These are phyloP conservation scores for Stichodactyla helianthus DNA, from an alignment of 64 coral and sea anemone genomes.

Conservation along the genomic window DNA sequence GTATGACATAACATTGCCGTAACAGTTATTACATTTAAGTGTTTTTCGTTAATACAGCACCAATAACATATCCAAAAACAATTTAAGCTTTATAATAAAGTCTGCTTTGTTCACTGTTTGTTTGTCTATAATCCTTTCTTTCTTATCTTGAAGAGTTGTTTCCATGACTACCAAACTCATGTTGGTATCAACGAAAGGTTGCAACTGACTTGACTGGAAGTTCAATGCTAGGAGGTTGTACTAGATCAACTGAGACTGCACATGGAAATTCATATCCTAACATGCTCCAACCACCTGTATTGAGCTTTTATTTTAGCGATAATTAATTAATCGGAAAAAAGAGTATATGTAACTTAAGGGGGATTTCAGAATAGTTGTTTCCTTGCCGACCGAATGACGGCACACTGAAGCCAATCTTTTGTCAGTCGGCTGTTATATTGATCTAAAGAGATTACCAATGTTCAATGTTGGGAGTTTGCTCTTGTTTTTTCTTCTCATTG, in stretches of 20 bases:
- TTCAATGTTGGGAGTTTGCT: not conserved
- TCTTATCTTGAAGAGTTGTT: not conserved
- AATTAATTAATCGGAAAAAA: too few species aligned
- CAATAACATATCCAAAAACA: not conserved
- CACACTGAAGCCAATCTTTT: not conserved
- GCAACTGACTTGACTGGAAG: too few species aligned
- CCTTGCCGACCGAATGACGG: not conserved
- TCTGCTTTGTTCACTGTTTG: not conserved
- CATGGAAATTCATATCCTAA: too few species aligned
- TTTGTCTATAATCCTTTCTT: not conserved
- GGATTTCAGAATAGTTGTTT: not conserved
- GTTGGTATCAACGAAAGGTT: too few species aligned
- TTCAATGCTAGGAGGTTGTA: too few species aligned
- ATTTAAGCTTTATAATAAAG: not conserved
- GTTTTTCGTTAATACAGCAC: not conserved
- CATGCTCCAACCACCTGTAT: too few species aligned
- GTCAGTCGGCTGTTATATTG: not conserved
- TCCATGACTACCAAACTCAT: not conserved
- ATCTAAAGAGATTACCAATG: not conserved
- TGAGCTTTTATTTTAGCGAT: too few species aligned
- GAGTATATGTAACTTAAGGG: too few species aligned
- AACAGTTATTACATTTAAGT: not conserved
- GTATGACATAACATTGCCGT: not conserved
- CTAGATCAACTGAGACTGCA: too few species aligned
- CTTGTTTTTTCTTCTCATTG: not conserved